phyloP scores from a whole-genome alignment of 2,113 vertebrate species.

The Tyrannus savana region DNA sequence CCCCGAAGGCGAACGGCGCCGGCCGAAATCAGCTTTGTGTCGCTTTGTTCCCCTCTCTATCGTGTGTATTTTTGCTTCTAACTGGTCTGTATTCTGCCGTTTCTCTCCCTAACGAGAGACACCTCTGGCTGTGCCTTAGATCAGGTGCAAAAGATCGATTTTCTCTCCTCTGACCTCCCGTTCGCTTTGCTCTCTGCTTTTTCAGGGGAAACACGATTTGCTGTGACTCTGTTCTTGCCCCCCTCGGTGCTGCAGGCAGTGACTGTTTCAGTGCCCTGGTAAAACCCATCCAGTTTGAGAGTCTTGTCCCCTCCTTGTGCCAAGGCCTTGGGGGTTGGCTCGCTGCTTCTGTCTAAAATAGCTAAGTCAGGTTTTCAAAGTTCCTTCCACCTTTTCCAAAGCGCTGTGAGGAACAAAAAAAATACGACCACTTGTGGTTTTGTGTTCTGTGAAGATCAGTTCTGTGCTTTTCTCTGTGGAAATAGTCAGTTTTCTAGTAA shows the following conservation, averaged over 20 bases:
- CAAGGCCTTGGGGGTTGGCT: background rate
- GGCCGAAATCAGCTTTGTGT: background rate
- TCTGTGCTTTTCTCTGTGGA: background rate
- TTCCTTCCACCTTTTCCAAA: background rate
- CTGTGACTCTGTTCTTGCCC: background rate
- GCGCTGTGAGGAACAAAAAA: background rate
- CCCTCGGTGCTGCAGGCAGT: background rate
- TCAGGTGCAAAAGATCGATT: background rate
- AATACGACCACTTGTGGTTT: accelerated
- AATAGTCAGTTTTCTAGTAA: background rate
- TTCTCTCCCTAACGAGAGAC: background rate
- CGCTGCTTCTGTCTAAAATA: background rate
- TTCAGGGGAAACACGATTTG: background rate
- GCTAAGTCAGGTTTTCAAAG: background rate
- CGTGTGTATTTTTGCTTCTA: accelerated
- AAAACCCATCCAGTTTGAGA: background rate
- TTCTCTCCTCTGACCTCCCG: background rate
- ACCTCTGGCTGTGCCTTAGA: background rate
- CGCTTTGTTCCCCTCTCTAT: background rate
- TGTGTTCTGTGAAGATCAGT: background rate
- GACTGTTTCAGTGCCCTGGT: background rate
- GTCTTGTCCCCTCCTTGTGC: background rate
- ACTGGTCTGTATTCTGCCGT: accelerated
- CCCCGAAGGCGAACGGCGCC: background rate
- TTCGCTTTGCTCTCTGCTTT: background rate